Evolutionary conservation across 2,888 invertebrate genomes (phyloP), one percentile per base, ranked within the genome.

Genomic region (Trichogramma dendrolimi): DNA sequence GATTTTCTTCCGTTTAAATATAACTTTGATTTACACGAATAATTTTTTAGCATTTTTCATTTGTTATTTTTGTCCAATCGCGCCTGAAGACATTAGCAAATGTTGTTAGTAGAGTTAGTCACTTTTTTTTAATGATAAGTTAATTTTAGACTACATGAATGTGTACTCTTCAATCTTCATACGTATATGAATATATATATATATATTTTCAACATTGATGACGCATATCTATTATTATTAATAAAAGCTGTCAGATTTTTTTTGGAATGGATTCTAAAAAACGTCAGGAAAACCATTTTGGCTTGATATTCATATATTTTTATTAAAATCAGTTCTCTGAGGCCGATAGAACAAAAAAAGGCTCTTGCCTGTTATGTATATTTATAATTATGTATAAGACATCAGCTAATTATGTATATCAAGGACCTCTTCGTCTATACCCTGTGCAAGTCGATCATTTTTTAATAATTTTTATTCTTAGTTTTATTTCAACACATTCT

Each of bases 391-490:
- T 71, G 71, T 71, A 74, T 75, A 76, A 77, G 76, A 77, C 76
- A 77, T 76, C 75, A 75, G 74, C 75, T 65, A 73, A 76, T 75
- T 67, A 67, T 64, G 60, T 76, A 76, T 76, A 77, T 76, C 73
- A 78, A 78, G 77, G 76, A 78, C 74, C 27, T 27, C 27, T 77
- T 78, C 78, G 74, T 79, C 76, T 79, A 78, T 79, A 79, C 79
- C 79, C 79, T 79, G 79, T 79, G 78, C 79, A 79, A 27, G 27
- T 27, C 27, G 27, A 63, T 61, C 65, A 63, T 58, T 60, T 59
- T 62, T 11, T 57, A 27, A 27, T 54, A 43, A 40, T 52, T 58
- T 54, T 47, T 75, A 74, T 72, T 75, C 72, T 75, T 76, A 75
- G 75, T 75, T 14, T 27, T 27, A 73, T 72, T 70, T 73, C 76